A percentile compares a stretch with the other conserved stretches of the same genome.
These are phyloP conservation scores for Eunapius fragilis DNA, from an alignment of 37 sponge, comb jelly and placozoan genomes.

Conservation along the genomic window DNA sequence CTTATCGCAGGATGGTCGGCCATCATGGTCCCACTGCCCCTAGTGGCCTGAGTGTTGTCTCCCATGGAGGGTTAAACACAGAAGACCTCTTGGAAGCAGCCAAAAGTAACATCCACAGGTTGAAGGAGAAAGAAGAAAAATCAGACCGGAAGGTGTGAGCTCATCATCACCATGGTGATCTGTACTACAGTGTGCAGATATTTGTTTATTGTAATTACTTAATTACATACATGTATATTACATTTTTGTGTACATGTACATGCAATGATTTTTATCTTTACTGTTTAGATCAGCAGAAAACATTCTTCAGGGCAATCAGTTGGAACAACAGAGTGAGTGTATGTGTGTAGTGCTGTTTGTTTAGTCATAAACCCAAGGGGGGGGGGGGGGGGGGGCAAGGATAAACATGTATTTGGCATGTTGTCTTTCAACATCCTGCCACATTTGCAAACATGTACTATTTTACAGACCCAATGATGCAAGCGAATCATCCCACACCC, in stretches of 20 bases:
- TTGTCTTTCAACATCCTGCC: neutral
- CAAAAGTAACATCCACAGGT: constrained; percentile 46
- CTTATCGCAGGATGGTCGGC: constrained; percentile 39
- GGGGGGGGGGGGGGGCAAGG: no score
- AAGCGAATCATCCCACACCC: neutral
- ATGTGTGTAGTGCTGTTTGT: no score
- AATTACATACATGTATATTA: no score
- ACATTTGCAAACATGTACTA: neutral
- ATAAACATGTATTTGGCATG: neutral
- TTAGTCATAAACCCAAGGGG: no score
- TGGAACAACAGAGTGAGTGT: neutral
- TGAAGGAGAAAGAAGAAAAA: constrained; percentile 55
- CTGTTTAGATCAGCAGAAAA: neutral
- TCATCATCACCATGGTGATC: no score
- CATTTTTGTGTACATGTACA: neutral
- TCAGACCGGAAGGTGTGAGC: constrained; percentile 38
- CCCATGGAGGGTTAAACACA: constrained; percentile 34
- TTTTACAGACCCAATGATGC: neutral
- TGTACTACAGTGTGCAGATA: no score
- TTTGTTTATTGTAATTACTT: no score
- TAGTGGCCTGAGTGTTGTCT: neutral
- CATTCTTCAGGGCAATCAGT: neutral
- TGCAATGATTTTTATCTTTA: neutral
- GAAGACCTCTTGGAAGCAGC: constrained; percentile 67
- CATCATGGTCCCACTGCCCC: neutral